Evolutionary conservation across 2,113 vertebrate genomes (phyloP).

Genomic region (Muntiacus reevesi): DNA sequence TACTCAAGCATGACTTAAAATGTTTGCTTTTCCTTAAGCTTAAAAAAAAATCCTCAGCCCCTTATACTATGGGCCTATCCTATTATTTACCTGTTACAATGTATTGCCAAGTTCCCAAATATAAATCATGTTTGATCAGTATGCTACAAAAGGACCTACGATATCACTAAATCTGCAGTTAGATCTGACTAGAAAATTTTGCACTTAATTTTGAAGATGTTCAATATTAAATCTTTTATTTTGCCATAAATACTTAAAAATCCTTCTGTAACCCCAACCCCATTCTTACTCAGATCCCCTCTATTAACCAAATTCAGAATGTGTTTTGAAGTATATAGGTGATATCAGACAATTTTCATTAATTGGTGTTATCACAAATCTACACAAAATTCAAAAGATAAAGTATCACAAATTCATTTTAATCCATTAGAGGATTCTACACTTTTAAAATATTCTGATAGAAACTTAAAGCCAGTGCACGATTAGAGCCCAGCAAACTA

Average conservation of each 20-base stretch:
- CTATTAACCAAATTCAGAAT: background rate
- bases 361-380: background rate
- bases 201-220: background rate
- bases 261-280: background rate
- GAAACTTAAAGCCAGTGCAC: slow-evolving; percentile 74
- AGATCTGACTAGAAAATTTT: background rate
- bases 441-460: slow-evolving; percentile 46
- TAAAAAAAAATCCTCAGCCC: background rate
- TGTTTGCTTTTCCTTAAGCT: slow-evolving; percentile 33
- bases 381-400: background rate
- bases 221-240: background rate
- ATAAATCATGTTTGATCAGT: background rate
- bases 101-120: background rate
- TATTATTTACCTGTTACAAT: background rate
- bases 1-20: slow-evolving; percentile 8
- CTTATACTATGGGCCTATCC: background rate
- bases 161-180: background rate
- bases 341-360: background rate
- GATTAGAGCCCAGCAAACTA: slow-evolving; percentile 60
- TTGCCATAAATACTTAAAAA: background rate
- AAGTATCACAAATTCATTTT: background rate
- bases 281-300: background rate
- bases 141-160: background rate
- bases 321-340: background rate
- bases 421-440: background rate